Conservation (phyloP, 30 jellyfish, hydroid and myxozoan species). For the Hydractinia symbiolongicarpus region DNA sequence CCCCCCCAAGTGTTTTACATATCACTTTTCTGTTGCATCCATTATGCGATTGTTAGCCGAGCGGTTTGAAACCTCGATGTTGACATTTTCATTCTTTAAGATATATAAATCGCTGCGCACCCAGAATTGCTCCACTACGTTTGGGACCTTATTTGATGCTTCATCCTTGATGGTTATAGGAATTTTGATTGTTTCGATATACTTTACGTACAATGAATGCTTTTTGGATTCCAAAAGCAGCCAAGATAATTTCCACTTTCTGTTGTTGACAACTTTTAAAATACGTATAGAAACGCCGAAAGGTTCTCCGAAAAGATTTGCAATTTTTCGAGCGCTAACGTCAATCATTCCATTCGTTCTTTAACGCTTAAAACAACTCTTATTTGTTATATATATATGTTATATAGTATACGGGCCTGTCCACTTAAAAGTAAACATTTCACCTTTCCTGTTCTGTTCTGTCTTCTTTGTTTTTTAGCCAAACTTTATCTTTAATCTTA, state of each 20-base stretch:
- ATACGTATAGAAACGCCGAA: no score
- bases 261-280: no score
- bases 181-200: no score
- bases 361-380: no score
- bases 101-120: not conserved
- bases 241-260: no score
- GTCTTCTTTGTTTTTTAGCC: not conserved
- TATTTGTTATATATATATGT: no score
- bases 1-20: not conserved
- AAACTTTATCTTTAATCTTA: not conserved
- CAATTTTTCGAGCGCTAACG: no score
- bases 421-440: not conserved
- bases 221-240: no score
- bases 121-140: not conserved
- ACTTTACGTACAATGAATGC: no score
- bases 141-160: not conserved
- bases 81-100: not conserved
- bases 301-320: no score
- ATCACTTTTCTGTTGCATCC: not conserved
- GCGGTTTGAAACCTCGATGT: not conserved
- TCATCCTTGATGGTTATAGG: not conserved
- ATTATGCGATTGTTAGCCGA: conserved; percentile 5
- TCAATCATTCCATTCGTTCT: no score
- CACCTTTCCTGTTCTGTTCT: not conserved
- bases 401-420: no score